Base-by-base conservation (phyloP, 92 coral and sea anemone genomes). In the Virgularia gustaviana region DNA sequence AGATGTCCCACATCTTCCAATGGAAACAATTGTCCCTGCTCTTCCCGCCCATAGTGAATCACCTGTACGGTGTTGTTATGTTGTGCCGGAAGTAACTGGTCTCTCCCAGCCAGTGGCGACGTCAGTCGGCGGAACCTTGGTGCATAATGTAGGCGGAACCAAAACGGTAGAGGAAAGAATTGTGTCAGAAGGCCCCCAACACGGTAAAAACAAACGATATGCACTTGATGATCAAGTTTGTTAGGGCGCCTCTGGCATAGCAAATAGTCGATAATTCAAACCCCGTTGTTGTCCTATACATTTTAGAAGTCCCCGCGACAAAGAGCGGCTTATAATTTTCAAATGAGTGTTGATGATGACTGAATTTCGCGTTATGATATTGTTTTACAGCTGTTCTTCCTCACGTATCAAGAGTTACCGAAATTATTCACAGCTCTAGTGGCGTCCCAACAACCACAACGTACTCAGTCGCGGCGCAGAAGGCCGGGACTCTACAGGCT, bases 81-180 rank as follows among this genome's bases (percentile, higher is more conserved):
- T 68, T 6, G 75, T 64, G 42, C 71, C 71, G 16, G 35, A 35
- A 2, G 34, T 41, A 39, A 39, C 9, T 19, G 45, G 39, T 8
- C 15, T 36, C 5, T 16, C 28, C 5, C 31, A 27, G 35, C 15
- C 55, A 3, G 5, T 22, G 15, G 18, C 57, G 10, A 43, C 11
- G 34, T 41, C 36, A 4, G 41, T 66, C 56, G 73, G 73, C 0
- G 73, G 57, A 9, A 43, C 73, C 20, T 43, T 66, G 4, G 36
- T 44, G 0, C 27, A 57, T 10, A 20, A 66, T 15, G 18, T 6
- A 34, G 55, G 34, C 43, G 73, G 75, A 10, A 35, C 36, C 6
- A 59, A 68, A 20, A 47, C 75, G 24, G 61, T 68, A 3, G 75
- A 68, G 55, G 75, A 68, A 49, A 68, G 75, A 32, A 49, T 68